Base-by-base conservation (phyloP, 2,888 invertebrate species). In the Poecilus cupreus region DNA sequence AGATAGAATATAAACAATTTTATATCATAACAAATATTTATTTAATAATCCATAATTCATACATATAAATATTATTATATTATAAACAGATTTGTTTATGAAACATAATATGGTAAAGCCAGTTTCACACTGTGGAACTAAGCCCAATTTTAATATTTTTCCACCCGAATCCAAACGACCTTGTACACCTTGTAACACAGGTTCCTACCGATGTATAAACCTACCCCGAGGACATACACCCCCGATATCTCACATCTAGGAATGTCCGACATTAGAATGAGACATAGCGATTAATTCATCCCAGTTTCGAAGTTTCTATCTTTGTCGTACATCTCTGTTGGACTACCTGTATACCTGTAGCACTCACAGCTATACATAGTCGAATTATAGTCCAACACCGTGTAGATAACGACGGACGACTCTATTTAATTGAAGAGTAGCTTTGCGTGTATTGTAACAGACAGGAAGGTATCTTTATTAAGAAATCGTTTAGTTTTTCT, bases 211-310 rank as follows among this genome's bases (percentile, higher is more conserved):
- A n/a, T n/a, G n/a, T n/a, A n/a, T n/a, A n/a, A n/a, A n/a, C n/a
- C n/a, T n/a, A n/a, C n/a, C n/a, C n/a, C n/a, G n/a, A n/a, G n/a
- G n/a, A n/a, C n/a, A n/a, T n/a, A n/a, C n/a, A 46, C 10, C 46
- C n/a, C 46, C 13, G 60, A 22, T 60, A 60, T 60, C 60, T 24
- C 16, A 11, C n/a, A 60, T 60, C 60, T 60, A 60, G 60, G 60
- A 60, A 60, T 60, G 60, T 60, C 24, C 8, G 24, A n/a, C 13
- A 10, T 11, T 26, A 60, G 32, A 60, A 24, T 6, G 13, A 60
- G 24, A 10, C 32, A 32, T 5, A 32, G 46, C n/a, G 46, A 13
- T 13, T 8, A 46, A 46, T 46, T 46, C 46, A 46, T 13, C n/a
- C 46, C 2, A 46, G 4, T 32, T 32, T 8, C 32, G n/a, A n/a